Conservation (phyloP, 2,888 invertebrate species). For the Microctonus hyperodae region DNA sequence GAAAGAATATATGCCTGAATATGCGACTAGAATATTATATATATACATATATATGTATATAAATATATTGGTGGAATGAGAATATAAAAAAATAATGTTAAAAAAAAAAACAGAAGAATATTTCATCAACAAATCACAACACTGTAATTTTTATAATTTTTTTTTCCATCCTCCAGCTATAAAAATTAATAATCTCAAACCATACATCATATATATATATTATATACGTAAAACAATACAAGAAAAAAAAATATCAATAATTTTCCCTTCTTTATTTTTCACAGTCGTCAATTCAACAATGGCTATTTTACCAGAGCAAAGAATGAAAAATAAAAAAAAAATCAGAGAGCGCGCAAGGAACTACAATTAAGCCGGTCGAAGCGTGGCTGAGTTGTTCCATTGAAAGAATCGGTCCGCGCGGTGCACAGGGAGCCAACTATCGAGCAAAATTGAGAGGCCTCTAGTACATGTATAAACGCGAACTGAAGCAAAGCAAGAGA, state of each 20-base stretch:
- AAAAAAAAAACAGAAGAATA: background rate
- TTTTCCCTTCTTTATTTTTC: background rate
- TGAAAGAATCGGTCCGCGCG: slow-evolving; percentile 47
- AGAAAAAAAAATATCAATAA: slow-evolving; percentile 18
- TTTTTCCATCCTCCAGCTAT: background rate
- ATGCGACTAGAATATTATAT: slow-evolving; percentile 32
- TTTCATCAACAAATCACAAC: background rate
- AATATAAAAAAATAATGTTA: background rate
- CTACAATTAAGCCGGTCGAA: slow-evolving; percentile 61
- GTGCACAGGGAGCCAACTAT: slow-evolving; percentile 51
- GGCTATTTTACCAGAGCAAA: slow-evolving; percentile 7
- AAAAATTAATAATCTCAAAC: background rate
- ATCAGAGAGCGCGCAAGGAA: slow-evolving; percentile 44
- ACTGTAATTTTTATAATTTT: background rate
- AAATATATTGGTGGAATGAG: background rate
- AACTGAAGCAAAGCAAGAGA: slow-evolving; percentile 2
- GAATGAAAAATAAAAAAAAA: slow-evolving; percentile 23
- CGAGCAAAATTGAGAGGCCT: slow-evolving; percentile 57
- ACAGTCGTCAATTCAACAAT: background rate
- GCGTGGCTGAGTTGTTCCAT: slow-evolving; percentile 62
- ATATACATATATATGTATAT: background rate
- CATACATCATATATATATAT: background rate
- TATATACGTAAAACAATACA: background rate
- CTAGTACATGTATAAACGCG: slow-evolving; percentile 13
- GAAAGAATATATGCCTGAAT: slow-evolving; percentile 47